phyloP scores from a whole-genome alignment of 1,140 invertebrate genomes.

The Tetragnatha versicolor region DNA sequence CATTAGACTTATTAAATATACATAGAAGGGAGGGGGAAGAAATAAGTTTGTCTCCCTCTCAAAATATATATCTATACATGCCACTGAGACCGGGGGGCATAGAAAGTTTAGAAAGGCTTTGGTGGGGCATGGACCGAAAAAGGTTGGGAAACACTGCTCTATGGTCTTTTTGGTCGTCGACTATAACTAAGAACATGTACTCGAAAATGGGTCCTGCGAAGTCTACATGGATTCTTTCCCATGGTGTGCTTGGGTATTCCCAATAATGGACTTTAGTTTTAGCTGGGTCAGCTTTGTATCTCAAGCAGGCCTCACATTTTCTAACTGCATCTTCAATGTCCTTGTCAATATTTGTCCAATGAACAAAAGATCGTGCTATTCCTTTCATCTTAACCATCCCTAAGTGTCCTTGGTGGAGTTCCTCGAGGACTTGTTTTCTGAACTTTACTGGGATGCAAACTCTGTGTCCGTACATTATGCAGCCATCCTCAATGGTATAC shows the following conservation, averaged over 20 bases:
- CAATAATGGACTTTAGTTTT: neutral
- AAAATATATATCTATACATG: too few relatives aligned
- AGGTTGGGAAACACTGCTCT: too few relatives aligned
- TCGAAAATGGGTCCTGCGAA: neutral
- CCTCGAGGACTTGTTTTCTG: neutral
- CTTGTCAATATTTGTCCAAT: neutral
- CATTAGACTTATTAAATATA: too few relatives aligned
- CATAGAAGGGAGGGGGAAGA: too few relatives aligned
- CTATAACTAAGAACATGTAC: neutral
- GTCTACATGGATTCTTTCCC: too few relatives aligned
- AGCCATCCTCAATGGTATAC: neutral
- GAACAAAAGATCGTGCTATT: neutral
- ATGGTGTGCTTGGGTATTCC: neutral
- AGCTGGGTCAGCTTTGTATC: neutral
- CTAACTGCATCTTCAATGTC: neutral
- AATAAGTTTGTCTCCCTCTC: too few relatives aligned
- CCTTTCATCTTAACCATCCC: slow-evolving; percentile 9
- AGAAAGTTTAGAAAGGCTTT: too few relatives aligned
- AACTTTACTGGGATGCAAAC: neutral
- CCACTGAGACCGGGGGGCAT: too few relatives aligned
- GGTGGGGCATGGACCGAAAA: too few relatives aligned
- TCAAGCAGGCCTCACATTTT: neutral
- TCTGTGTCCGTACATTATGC: neutral
- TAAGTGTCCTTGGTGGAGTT: neutral
- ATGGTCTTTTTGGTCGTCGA: neutral